Conservation (phyloP, 2,888 invertebrate species). For the Drosophila helvetica region DNA sequence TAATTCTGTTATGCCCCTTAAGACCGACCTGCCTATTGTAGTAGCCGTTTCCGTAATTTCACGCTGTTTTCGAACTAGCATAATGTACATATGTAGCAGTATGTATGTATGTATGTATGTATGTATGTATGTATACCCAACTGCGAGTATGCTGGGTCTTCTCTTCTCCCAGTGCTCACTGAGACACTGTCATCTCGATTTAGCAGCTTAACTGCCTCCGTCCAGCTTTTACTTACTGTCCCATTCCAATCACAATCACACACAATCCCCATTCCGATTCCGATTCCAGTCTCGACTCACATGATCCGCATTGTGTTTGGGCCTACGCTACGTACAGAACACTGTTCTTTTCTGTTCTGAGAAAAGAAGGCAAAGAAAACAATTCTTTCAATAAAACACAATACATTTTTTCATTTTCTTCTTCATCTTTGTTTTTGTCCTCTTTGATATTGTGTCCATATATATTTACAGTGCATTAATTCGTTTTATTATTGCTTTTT, state of each 20-base stretch:
- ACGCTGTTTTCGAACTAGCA: neutral
- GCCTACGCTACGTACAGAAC: constrained; percentile 24
- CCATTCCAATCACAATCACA: constrained; percentile 17
- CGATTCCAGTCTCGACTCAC: constrained; percentile 17
- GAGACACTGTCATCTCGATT: constrained; percentile 29
- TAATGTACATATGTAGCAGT: constrained; percentile 3
- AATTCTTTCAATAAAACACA: constrained; percentile 49
- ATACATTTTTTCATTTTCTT: constrained; percentile 43
- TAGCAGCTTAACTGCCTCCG: constrained; percentile 32
- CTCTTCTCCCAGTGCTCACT: neutral
- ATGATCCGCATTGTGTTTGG: constrained; percentile 41
- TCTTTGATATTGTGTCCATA: constrained; percentile 39
- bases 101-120: constrained; percentile 25
- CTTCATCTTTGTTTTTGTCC: constrained; percentile 44
- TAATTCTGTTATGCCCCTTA: too few relatives aligned
- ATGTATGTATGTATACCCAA: neutral
- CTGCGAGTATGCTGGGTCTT: neutral
- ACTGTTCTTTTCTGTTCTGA: constrained; percentile 28
- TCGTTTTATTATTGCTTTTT: constrained; percentile 43
- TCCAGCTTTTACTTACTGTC: constrained; percentile 8
- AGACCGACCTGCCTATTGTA: too few relatives aligned
- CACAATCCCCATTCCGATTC: constrained; percentile 33
- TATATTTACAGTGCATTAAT: constrained; percentile 44
- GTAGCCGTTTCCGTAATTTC: too few relatives aligned
- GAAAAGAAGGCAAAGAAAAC: constrained; percentile 48